Evolutionary conservation across 2,113 vertebrate species (phyloP), one percentile per base, ranked within the genome.

Genomic region (Rhinogobius similis): DNA sequence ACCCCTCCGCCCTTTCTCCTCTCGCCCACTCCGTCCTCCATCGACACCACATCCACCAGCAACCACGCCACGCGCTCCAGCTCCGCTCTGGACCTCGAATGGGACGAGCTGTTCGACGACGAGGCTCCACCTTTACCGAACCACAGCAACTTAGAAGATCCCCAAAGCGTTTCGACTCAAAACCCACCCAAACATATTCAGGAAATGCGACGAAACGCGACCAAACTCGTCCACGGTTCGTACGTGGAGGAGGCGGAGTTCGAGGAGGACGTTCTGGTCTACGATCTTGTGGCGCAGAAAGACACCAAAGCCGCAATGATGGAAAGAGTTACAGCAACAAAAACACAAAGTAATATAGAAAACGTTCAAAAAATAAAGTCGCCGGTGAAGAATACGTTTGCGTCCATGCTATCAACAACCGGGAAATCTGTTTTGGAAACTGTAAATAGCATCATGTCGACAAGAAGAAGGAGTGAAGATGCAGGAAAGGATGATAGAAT

Each of bases 211-310:
- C 95, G 92, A 77, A 96, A 79, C 0, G 95, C 96, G 16, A 94
- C 94, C 73, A 94, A 93, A 90, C 89, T 97, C 38, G 83, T 98
- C 74, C 94, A 84, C 0, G 88, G 96, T 4, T 91, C 96, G 6
- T 98, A 99, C 26, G 92, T 97, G 0, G 97, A 99, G 63, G 97
- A 99, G 58, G 93, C 94, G 0, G 96, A 98, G 75, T 98, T 98
- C 64, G 94, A 98, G 88, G 95, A 97, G 1, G 97, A 98, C 1
- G 92, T 96, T 26, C 93, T 96, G 81, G 95, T 97, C 65, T 99
- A 98, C 53, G 90, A 95, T 79, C 89, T 98, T 0, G 94, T 97
- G 14, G 95, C 96, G 0, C 89, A 95, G 83, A 96, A 93, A 70
- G 96, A 98, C 41, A 56, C 89, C 1, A 89, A 92, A 58, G 93